Conservation (phyloP, 2,113 vertebrate genomes). For the Scopus umbretta region DNA sequence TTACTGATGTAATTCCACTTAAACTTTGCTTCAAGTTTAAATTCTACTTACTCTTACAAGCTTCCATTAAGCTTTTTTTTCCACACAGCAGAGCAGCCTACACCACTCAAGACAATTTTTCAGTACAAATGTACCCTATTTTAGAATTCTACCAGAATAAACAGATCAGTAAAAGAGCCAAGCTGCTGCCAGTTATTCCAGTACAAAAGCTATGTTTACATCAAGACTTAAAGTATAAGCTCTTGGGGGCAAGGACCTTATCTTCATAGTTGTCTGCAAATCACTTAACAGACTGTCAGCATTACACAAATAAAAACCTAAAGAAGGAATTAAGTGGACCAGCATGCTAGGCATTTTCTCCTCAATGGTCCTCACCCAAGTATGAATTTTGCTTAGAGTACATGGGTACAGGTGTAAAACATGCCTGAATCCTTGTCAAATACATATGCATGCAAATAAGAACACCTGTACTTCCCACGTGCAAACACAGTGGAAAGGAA, state of each 20-base stretch:
- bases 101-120: background rate
- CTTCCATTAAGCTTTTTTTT: background rate
- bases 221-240: background rate
- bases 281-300: background rate
- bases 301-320: background rate
- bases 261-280: background rate
- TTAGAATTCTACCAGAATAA: background rate
- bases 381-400: background rate
- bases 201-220: background rate
- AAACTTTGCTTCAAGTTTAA: background rate
- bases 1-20: background rate
- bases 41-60: background rate
- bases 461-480: background rate
- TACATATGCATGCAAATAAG: background rate
- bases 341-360: background rate
- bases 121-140: background rate
- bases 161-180: background rate
- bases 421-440: background rate
- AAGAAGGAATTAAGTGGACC: background rate
- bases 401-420: background rate
- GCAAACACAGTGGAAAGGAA: background rate
- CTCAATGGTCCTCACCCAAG: background rate
- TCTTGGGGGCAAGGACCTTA: background rate
- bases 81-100: background rate
- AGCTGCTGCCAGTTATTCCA: background rate